Percentiles rank a stretch among this genome's conserved stretches.
Evolutionary conservation across 2,797 vertebrate genomes (phyloP).

Genomic region (Nyctalus aviator): DNA sequence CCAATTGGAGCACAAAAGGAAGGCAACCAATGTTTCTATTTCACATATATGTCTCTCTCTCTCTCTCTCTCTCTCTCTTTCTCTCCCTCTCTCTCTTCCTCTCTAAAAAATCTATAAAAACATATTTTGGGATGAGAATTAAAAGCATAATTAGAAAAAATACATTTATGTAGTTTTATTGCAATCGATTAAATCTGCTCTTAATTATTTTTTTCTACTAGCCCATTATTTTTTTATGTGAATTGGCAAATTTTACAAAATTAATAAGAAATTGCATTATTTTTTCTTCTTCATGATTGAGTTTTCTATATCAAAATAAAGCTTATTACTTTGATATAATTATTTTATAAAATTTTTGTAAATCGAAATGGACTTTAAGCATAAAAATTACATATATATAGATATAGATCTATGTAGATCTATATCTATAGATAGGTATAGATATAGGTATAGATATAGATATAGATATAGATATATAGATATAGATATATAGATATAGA

Average conservation of each 20-base stretch:
- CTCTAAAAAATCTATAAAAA: background rate
- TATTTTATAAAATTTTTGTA: constrained; percentile 20
- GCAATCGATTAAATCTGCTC: background rate
- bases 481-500: no score
- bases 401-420: no score
- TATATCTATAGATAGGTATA: no score
- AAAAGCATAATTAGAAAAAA: background rate
- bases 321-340: background rate
- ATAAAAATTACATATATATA: background rate
- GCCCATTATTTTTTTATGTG: background rate
- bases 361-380: background rate
- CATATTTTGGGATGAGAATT: background rate
- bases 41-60: background rate
- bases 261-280: background rate
- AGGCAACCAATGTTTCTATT: background rate
- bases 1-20: accelerated
- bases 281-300: background rate
- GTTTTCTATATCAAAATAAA: constrained; percentile 46
- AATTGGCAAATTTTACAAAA: background rate
- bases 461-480: no score
- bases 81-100: background rate
- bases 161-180: background rate
- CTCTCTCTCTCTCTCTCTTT: background rate
- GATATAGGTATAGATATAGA: no score
- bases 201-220: constrained; percentile 3